phyloP scores from a whole-genome alignment of 2,888 invertebrate species.

The Nezara viridula region DNA sequence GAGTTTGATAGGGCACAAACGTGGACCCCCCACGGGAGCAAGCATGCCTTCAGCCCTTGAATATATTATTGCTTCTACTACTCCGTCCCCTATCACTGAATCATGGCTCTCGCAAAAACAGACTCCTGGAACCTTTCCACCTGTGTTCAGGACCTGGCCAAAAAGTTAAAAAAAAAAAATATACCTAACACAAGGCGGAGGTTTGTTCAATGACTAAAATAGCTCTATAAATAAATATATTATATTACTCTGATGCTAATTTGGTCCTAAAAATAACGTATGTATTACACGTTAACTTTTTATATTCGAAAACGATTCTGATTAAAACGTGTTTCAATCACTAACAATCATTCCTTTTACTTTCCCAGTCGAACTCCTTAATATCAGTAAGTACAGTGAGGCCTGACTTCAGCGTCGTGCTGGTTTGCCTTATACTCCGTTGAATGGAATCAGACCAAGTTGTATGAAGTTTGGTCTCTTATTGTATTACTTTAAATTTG shows the following conservation, averaged over 20 bases:
- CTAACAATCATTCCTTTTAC: too few species aligned
- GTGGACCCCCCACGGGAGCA: not conserved
- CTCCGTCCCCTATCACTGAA: not conserved
- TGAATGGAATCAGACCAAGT: not conserved
- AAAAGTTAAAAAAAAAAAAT: not conserved
- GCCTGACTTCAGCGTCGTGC: not conserved
- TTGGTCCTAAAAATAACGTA: too few species aligned
- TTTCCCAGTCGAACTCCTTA: not conserved
- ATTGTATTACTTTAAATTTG: too few species aligned
- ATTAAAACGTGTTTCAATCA: too few species aligned
- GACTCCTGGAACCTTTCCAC: not conserved
- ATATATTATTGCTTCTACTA: constrained; percentile 27
- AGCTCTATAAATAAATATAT: too few species aligned
- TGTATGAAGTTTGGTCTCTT: too few species aligned
- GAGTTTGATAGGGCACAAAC: constrained; percentile 25
- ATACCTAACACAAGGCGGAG: too few species aligned
- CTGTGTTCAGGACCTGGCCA: not conserved
- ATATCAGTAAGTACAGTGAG: not conserved
- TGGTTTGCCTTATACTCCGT: not conserved
- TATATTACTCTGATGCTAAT: too few species aligned
- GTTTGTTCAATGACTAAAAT: too few species aligned
- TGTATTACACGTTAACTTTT: too few species aligned
- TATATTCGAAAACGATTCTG: too few species aligned
- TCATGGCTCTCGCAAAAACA: constrained; percentile 20
- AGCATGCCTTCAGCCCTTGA: not conserved